A percentile compares a stretch with the other conserved stretches of the same genome.
Evolutionary conservation across 2,888 invertebrate genomes (phyloP).

Genomic region (Sturmia bella): DNA sequence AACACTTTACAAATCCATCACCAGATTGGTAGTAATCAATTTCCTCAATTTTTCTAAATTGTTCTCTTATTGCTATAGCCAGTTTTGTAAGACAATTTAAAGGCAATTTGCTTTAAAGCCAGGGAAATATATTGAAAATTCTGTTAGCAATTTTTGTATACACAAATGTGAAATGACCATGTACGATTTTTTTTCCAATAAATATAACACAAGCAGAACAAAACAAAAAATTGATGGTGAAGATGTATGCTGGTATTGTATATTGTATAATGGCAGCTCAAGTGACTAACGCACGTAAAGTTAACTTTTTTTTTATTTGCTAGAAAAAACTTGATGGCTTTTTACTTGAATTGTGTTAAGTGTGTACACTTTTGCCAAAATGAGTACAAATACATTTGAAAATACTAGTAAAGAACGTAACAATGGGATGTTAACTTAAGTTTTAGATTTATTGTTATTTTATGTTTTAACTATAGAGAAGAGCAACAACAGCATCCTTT

Average conservation of each 20-base stretch:
- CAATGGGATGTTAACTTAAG: slow-evolving; percentile 50
- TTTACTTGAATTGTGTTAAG: slow-evolving; percentile 67
- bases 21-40: too few species aligned
- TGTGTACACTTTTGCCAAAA: slow-evolving; percentile 39
- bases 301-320: slow-evolving; percentile 34
- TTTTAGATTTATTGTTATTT: slow-evolving; percentile 33
- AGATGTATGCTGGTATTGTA: background rate
- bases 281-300: slow-evolving; percentile 60
- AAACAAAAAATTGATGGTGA: background rate
- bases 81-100: too few species aligned
- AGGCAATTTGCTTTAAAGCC: too few species aligned
- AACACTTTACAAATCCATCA: too few species aligned
- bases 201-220: background rate
- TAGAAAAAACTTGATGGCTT: slow-evolving; percentile 35
- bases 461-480: background rate
- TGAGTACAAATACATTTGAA: slow-evolving; percentile 9
- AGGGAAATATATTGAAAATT: too few species aligned
- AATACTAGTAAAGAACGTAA: slow-evolving; percentile 22
- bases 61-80: too few species aligned
- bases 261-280: slow-evolving; percentile 33
- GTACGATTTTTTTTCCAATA: background rate
- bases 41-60: too few species aligned
- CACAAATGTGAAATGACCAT: too few species aligned
- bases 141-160: too few species aligned
- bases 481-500: slow-evolving; percentile 37